Percentiles rank a stretch among this genome's conserved stretches.
Conservation (phyloP, 64 coral and sea anemone species). For the Actinia equina region DNA sequence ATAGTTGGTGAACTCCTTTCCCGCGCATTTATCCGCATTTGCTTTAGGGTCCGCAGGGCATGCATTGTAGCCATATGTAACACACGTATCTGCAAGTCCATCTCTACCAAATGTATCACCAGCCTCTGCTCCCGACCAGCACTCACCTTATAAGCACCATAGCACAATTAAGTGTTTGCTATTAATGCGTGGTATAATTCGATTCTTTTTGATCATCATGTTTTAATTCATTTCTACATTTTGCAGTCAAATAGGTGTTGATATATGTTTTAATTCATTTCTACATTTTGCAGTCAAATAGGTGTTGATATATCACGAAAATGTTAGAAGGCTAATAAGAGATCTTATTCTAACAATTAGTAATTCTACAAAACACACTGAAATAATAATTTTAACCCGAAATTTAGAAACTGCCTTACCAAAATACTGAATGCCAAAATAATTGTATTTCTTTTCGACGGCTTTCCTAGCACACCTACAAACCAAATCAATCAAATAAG, state of each 20-base stretch:
- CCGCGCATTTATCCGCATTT: constrained; percentile 29
- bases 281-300: too few relatives aligned
- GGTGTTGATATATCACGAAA: too few relatives aligned
- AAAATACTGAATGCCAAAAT: constrained; percentile 63
- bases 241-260: too few relatives aligned
- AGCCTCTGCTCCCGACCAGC: constrained; percentile 72
- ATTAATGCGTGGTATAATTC: background rate
- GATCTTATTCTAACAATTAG: too few relatives aligned
- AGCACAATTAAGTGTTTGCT: too few relatives aligned
- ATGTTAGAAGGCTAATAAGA: too few relatives aligned
- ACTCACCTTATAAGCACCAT: constrained; percentile 42
- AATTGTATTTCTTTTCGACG: constrained; percentile 22
- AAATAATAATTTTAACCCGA: background rate
- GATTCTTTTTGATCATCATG: too few relatives aligned
- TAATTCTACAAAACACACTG: too few relatives aligned
- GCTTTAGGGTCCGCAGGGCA: constrained; percentile 30
- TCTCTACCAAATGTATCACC: constrained; percentile 33
- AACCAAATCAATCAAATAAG: constrained; percentile 57
- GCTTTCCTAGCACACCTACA: constrained; percentile 64
- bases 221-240: too few relatives aligned
- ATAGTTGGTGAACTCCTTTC: constrained; percentile 29
- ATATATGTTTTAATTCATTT: too few relatives aligned
- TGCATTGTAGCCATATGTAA: constrained; percentile 19
- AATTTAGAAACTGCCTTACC: constrained; percentile 33
- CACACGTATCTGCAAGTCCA: constrained; percentile 29